A percentile compares a stretch with the other conserved stretches of the same genome.
Evolutionary conservation across 2,888 invertebrate species (phyloP).

Genomic region (Sipunculus nudus): DNA sequence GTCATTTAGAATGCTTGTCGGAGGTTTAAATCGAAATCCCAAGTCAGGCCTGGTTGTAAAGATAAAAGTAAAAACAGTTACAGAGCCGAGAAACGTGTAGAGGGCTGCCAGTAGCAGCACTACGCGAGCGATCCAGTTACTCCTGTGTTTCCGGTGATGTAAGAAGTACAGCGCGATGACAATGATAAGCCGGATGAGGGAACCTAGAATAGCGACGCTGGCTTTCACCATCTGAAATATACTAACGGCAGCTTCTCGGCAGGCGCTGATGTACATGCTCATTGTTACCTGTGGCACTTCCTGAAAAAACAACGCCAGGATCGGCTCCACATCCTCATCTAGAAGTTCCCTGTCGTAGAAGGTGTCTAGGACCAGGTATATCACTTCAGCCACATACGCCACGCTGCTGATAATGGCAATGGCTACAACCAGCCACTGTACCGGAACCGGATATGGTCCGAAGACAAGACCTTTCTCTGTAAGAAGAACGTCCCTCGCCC

Average conservation of each 20-base stretch:
- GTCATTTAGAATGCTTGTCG: conserved; percentile 44
- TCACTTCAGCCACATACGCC: conserved; percentile 41
- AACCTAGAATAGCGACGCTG: conserved; percentile 43
- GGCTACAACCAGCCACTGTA: conserved; percentile 33
- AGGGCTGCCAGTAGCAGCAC: neutral
- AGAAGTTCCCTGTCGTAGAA: conserved; percentile 35
- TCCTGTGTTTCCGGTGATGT: too few species aligned
- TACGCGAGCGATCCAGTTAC: too few species aligned
- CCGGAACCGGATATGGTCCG: conserved; percentile 36
- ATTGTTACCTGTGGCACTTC: conserved; percentile 46
- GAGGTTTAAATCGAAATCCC: conserved; percentile 47
- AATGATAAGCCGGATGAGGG: conserved; percentile 43
- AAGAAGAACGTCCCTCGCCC: conserved; percentile 40
- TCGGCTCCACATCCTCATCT: conserved; percentile 41
- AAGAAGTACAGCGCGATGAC: neutral
- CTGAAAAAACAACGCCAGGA: conserved; percentile 44
- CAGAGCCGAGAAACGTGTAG: conserved; percentile 32
- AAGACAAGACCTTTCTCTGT: conserved; percentile 47
- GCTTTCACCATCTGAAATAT: conserved; percentile 49
- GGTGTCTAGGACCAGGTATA: conserved; percentile 40
- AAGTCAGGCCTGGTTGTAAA: conserved; percentile 41
- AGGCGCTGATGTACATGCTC: conserved; percentile 43
- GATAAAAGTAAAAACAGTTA: conserved; percentile 53
- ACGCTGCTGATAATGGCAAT: conserved; percentile 46
- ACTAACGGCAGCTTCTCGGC: conserved; percentile 49